Base-by-base conservation (phyloP, 2,113 vertebrate genomes). In the Ranitomeya imitator region DNA sequence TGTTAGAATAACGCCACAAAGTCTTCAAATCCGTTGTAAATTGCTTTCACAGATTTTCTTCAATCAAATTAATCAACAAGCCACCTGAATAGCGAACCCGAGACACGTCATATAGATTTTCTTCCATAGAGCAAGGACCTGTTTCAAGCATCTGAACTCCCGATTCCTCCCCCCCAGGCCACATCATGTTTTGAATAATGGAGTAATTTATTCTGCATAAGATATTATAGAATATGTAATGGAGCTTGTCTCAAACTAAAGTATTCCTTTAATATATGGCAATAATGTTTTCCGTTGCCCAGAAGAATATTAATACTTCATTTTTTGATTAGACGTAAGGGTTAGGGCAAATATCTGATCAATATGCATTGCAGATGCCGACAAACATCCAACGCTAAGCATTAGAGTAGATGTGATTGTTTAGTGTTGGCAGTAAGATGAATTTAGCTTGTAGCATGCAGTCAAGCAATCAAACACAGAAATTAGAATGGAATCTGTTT, bases 31-130 rank as follows among this genome's bases (percentile, higher is more conserved):
- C 89, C 90, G 86, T 92, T 92, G 85, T 90, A 91, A 92, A 90
- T 90, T 93, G 90, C 83, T 90, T 93, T 78, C 82, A 91, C 88
- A 88, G 89, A 91, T 91, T 86, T 90, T 90, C 86, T 88, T 90
- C 91, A 92, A 91, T 90, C 87, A 90, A 92, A 91, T 93, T 90
- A 93, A 92, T 89, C 87, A 91, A 90, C 89, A 92, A 90, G 79
- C 73, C 54, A 90, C 91, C 83, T 93, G 87, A 90, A 87, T 82
- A 74, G 79, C 21, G 74, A 83, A 63, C 73, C 80, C 31, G 14
- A 83, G 55, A 61, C 81, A 71, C 60, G 23, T 84, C 59, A 79
- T 89, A 85, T 85, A 59, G 81, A 89, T 89, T 85, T 89, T 84
- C 74, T 85, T 78, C 18, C 82, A 51, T 85, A 79, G 82, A 65